Percentiles rank a stretch among this genome's conserved stretches.
Evolutionary conservation across 1,140 invertebrate species (phyloP).

Genomic region (Ceratitis capitata): DNA sequence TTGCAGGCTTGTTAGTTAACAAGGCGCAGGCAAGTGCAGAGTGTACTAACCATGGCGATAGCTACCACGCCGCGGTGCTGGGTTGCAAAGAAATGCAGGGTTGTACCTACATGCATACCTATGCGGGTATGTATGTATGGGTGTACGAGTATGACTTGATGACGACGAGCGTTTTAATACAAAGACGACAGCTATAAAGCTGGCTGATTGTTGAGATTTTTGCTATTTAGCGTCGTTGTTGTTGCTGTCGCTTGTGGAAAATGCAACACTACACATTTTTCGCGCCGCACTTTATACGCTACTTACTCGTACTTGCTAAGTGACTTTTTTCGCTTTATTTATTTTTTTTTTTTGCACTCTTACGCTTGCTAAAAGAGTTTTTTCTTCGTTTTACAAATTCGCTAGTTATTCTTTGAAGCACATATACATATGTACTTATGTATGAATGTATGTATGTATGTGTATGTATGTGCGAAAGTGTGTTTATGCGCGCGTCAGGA

Average conservation of each 20-base stretch:
- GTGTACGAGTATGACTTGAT: too few relatives aligned
- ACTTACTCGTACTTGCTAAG: conserved; percentile 5
- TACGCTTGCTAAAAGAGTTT: background rate
- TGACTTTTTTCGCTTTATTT: background rate
- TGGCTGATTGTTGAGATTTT: background rate
- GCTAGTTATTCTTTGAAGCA: background rate
- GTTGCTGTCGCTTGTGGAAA: background rate
- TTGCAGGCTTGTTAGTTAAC: conserved; percentile 32
- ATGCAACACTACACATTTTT: conserved; percentile 1
- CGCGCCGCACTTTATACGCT: background rate
- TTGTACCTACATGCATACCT: too few relatives aligned
- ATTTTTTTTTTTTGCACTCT: background rate
- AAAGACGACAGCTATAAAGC: conserved; percentile 30
- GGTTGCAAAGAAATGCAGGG: conserved; percentile 2
- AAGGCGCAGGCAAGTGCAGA: background rate
- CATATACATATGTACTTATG: background rate
- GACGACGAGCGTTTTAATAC: background rate
- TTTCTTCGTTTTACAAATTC: background rate
- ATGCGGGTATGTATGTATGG: too few relatives aligned
- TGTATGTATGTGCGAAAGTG: background rate
- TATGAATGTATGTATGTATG: background rate
- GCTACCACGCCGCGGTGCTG: background rate
- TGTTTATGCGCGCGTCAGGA: too few relatives aligned
- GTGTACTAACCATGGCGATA: background rate
- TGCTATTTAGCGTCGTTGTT: background rate